A percentile compares a stretch with the other conserved stretches of the same genome.
phyloP scores from a whole-genome alignment of 2,797 vertebrate genomes.

The Ateles fusciceps region DNA sequence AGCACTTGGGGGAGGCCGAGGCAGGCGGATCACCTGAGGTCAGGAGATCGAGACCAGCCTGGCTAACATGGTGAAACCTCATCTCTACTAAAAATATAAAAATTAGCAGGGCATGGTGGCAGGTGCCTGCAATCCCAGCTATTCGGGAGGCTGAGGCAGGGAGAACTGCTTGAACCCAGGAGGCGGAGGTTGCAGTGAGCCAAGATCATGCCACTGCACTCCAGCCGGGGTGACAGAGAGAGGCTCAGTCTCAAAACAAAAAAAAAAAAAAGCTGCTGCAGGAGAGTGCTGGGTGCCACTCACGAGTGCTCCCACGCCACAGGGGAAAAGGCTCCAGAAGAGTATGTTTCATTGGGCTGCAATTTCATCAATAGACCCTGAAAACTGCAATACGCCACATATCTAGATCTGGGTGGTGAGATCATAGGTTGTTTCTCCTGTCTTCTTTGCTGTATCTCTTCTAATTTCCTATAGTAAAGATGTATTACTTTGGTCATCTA shows the following conservation, averaged over 20 bases:
- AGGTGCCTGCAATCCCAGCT: not conserved
- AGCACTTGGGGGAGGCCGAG: not conserved
- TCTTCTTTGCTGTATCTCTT: not conserved
- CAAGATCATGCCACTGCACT: not conserved
- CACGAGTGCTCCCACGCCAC: not conserved
- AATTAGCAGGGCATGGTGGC: not conserved
- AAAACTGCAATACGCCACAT: not conserved
- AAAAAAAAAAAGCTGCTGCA: too few relatives aligned
- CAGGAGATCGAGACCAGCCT: not conserved
- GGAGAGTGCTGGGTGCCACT: rapidly evolving
- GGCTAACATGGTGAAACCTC: not conserved
- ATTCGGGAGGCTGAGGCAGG: not conserved
- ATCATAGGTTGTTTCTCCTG: not conserved
- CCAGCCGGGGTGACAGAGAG: not conserved
- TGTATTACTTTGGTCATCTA: not conserved
- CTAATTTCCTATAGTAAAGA: not conserved
- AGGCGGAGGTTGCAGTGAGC: not conserved
- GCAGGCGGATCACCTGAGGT: not conserved
- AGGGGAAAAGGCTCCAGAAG: not conserved
- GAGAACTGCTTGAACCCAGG: not conserved
- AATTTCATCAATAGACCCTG: not conserved
- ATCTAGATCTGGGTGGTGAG: not conserved
- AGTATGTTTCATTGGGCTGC: rapidly evolving
- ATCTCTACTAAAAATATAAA: not conserved
- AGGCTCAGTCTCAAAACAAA: not conserved